Conservation (phyloP, 2,113 vertebrate species). For the Diglossa brunneiventris region DNA sequence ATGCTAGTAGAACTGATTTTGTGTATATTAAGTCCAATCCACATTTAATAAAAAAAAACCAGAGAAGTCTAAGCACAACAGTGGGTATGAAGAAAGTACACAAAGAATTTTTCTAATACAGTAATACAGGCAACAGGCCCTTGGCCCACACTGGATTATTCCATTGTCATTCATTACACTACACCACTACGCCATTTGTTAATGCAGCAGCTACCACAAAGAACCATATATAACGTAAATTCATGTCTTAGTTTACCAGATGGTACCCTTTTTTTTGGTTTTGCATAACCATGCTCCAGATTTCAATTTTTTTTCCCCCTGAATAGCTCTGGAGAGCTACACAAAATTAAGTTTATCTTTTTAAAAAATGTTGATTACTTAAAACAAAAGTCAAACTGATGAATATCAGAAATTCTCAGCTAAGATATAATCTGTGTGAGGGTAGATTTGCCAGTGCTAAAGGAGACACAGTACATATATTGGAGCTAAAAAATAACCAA, state of each 20-base stretch:
- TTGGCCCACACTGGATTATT: background rate
- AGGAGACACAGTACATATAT: background rate
- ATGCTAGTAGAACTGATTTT: background rate
- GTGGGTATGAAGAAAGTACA: background rate
- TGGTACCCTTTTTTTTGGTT: background rate
- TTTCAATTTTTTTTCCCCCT: background rate
- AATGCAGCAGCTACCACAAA: background rate
- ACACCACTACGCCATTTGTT: background rate
- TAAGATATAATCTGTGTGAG: background rate
- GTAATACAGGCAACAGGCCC: background rate
- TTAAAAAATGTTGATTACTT: background rate
- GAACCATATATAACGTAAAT: background rate
- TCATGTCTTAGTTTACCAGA: background rate
- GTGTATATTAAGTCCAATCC: background rate
- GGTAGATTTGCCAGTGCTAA: background rate
- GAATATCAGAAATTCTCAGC: background rate
- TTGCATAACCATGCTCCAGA: background rate
- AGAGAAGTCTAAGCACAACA: background rate
- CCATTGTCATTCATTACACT: background rate
- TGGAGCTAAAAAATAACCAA: background rate
- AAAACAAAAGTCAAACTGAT: background rate
- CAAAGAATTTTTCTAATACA: background rate
- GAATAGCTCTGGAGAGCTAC: background rate
- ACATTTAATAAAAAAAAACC: background rate
- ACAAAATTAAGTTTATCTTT: background rate